A percentile compares a stretch with the other conserved stretches of the same genome.
Conservation (phyloP, 1,140 invertebrate species). For the Tribolium castaneum region DNA sequence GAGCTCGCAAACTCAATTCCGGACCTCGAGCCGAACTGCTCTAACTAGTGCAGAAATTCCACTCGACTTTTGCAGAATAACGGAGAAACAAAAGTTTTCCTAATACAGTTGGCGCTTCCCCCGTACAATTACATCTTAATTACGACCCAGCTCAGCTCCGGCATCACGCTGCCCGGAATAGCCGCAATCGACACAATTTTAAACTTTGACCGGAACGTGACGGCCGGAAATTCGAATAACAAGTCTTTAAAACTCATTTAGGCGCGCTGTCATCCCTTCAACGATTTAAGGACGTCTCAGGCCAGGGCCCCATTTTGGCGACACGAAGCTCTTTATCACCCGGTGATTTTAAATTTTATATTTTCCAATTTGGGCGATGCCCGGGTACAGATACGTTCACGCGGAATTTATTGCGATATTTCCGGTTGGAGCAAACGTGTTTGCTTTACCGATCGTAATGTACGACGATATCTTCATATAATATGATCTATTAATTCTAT, state of each 20-base stretch:
- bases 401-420: conserved; percentile 42
- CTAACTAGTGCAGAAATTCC: conserved; percentile 38
- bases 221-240: not conserved
- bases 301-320: too few relatives aligned
- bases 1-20: conserved; percentile 36
- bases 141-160: conserved; percentile 34
- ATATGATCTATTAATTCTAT: conserved; percentile 40
- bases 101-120: conserved; percentile 39
- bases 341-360: conserved; percentile 39
- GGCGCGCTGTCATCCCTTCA: not conserved
- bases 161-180: not conserved
- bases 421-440: conserved; percentile 32
- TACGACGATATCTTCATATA: conserved; percentile 31
- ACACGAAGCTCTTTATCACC: not conserved
- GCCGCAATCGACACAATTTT: conserved; percentile 9
- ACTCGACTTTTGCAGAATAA: conserved; percentile 31
- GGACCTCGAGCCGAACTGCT: conserved; percentile 13
- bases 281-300: too few relatives aligned
- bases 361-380: conserved; percentile 36
- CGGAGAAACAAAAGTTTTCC: conserved; percentile 39
- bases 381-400: not conserved
- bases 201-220: conserved; percentile 7
- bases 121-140: conserved; percentile 41
- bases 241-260: not conserved
- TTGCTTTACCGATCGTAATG: conserved; percentile 32